Base-by-base conservation (phyloP, 2,113 vertebrate species). In the Eudorcas thomsonii region DNA sequence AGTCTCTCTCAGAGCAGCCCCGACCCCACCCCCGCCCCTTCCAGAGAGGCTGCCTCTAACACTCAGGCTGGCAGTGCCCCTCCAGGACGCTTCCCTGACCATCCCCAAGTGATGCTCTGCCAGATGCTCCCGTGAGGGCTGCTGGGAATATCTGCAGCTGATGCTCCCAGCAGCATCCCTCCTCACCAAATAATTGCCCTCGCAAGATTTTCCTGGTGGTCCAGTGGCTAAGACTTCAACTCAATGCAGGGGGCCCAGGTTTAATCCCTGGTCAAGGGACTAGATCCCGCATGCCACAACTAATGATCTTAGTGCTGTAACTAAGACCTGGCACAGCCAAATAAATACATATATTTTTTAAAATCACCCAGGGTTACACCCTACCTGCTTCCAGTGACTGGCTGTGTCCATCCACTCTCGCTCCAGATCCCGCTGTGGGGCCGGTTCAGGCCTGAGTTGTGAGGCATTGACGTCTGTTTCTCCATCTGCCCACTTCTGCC, bases 51-150 rank as follows among this genome's bases (percentile, higher is more conserved):
- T 25, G 54, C 57, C 59, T 60, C 60, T 50, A 23, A 1, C 2
- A 3, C 48, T 43, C 50, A 0, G 14, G 16, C 77, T 62, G 45
- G 2, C 33, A 25, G 26, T 5, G 0, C 50, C 28, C n/a, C 60
- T 13, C 28, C 3, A 13, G 55, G 60, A 8, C 0, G 0, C 36
- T 6, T 57, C 93, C 62, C 57, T 64, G 17, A 23, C 19, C 23
- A 36, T 11, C 19, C 10, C 23, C 3, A 9, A 28, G 23, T 30
- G n/a, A 19, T 30, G 12, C 54, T 88, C 55, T 71, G 30, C 11
- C 5, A 7, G 26, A 33, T 5, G 4, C 5, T 59, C 54, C 50
- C 3, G 0, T 2, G 43, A n/a, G 33, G 57, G 45, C 45, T 89
- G 30, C 74, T 77, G 74, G 74, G 81, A 85, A 81, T 85, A 60